Evolutionary conservation across 2,888 invertebrate species (phyloP).

Genomic region (Endomychus coccineus): DNA sequence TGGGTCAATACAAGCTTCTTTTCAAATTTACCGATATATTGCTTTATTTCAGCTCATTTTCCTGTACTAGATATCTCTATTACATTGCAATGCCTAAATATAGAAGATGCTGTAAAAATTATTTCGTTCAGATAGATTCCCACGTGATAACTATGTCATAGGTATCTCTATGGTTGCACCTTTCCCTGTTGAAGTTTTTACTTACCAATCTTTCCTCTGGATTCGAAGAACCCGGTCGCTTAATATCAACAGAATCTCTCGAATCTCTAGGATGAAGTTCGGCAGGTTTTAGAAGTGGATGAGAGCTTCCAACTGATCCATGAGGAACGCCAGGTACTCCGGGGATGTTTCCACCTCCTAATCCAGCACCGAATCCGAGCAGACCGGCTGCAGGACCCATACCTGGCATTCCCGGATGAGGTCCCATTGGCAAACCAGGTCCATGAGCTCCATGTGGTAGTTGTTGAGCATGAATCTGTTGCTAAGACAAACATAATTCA

Average conservation of each 20-base stretch:
- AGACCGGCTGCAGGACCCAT: conserved; percentile 39
- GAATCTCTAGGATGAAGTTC: conserved; percentile 37
- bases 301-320: conserved; percentile 33
- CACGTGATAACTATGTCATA: too few relatives aligned
- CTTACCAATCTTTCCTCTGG: conserved; percentile 44
- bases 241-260: conserved; percentile 30
- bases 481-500: conserved; percentile 29
- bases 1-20: too few relatives aligned
- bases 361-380: conserved; percentile 34
- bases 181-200: conserved; percentile 5
- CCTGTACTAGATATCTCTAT: too few relatives aligned
- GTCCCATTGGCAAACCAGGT: conserved; percentile 40
- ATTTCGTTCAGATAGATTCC: too few relatives aligned
- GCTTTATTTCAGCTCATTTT: too few relatives aligned
- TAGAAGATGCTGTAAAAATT: too few relatives aligned
- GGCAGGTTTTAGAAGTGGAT: conserved; percentile 40
- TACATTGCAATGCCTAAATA: too few relatives aligned
- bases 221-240: conserved; percentile 39
- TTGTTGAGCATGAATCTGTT: conserved; percentile 44
- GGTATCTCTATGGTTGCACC: too few relatives aligned
- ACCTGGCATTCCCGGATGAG: conserved; percentile 40
- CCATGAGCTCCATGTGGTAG: conserved; percentile 42
- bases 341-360: conserved; percentile 29
- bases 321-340: conserved; percentile 35
- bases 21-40: too few relatives aligned